These are phyloP conservation scores for Phorcus lineatus DNA, from an alignment of 2,888 invertebrate genomes.

Conservation along the genomic window DNA sequence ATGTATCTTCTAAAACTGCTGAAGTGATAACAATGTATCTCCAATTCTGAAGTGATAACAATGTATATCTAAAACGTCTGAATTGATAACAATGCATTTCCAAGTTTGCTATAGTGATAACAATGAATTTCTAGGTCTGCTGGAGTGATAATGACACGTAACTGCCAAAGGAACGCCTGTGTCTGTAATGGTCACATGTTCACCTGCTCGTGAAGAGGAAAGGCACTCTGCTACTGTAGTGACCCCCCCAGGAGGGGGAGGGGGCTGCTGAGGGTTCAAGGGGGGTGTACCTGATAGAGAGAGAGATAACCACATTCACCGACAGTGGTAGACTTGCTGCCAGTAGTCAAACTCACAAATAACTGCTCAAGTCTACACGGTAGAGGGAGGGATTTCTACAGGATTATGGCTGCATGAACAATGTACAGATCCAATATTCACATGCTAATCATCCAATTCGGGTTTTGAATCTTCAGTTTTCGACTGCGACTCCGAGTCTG, in stretches of 20 bases:
- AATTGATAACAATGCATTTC: too few relatives aligned
- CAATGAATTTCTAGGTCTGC: too few relatives aligned
- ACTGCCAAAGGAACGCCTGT: constrained; percentile 9
- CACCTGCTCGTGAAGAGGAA: background rate
- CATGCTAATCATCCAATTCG: background rate
- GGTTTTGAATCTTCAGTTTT: background rate
- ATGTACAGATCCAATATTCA: background rate
- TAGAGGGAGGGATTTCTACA: constrained; percentile 1
- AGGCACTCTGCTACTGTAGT: constrained; percentile 17
- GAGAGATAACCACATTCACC: background rate
- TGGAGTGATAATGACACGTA: background rate
- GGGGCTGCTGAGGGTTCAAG: background rate
- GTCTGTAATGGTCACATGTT: background rate
- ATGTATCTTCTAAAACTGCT: too few relatives aligned
- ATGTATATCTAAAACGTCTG: too few relatives aligned
- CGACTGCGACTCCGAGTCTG: constrained; percentile 14
- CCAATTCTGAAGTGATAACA: too few relatives aligned
- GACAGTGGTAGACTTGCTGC: background rate
- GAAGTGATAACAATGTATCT: too few relatives aligned
- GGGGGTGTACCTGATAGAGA: constrained; percentile 5
- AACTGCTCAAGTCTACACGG: background rate
- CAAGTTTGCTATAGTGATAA: too few relatives aligned
- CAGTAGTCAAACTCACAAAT: background rate
- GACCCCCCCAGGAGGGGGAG: background rate
- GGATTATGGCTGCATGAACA: constrained; percentile 8